Conservation (phyloP, 2,113 vertebrate genomes). For the Danionella cerebrum region DNA sequence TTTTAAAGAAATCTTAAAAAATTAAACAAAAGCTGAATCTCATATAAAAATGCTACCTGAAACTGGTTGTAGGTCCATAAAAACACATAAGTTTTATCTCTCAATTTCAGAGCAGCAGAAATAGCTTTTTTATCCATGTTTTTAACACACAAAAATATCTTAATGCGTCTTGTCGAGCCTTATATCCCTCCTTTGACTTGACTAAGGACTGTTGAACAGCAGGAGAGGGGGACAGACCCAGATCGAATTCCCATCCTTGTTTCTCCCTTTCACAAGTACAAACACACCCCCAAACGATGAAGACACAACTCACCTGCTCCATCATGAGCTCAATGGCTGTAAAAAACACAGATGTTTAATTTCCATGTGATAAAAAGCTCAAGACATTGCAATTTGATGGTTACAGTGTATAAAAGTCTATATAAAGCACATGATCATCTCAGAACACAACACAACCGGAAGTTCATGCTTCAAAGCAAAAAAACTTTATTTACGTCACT, state of each 20-base stretch:
- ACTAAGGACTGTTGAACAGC: not conserved
- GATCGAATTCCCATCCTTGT: not conserved
- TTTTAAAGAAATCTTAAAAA: not conserved
- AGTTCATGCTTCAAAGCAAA: too few species aligned
- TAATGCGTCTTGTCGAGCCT: not conserved
- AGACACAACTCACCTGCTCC: slow-evolving; percentile 17
- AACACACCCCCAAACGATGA: not conserved
- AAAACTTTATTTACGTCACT: too few species aligned
- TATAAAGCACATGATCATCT: too few species aligned
- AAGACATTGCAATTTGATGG: too few species aligned
- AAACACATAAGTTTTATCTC: slow-evolving; percentile 54
- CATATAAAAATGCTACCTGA: slow-evolving; percentile 44
- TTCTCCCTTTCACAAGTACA: not conserved
- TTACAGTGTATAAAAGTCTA: too few species aligned
- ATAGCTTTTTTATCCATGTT: slow-evolving; percentile 30
- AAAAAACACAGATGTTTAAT: not conserved
- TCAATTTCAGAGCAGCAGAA: slow-evolving; percentile 1
- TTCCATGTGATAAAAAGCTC: not conserved
- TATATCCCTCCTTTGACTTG: not conserved
- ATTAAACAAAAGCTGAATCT: not conserved
- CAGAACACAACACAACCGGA: too few species aligned
- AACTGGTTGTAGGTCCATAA: slow-evolving; percentile 60
- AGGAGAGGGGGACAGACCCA: not conserved
- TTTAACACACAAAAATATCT: not conserved
- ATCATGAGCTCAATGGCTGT: not conserved